Conservation (phyloP, 2,888 invertebrate genomes). For the Caenorhabditis sp. region DNA sequence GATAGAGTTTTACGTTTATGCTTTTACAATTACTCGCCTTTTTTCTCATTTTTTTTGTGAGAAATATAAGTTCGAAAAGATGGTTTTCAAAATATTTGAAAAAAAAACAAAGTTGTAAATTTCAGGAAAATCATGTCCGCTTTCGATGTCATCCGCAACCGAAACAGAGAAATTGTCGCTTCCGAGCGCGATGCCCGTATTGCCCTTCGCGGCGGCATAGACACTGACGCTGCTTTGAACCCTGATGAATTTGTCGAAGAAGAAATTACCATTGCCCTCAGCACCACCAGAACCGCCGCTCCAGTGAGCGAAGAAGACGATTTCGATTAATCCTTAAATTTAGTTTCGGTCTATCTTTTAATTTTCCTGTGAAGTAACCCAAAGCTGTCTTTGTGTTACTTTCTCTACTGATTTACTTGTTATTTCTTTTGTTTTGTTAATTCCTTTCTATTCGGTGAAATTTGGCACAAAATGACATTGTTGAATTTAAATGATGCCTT, state of each 20-base stretch:
- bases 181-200: constrained; percentile 42
- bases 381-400: not conserved
- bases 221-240: constrained; percentile 48
- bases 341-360: constrained; percentile 7
- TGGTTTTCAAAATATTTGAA: too few species aligned
- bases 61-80: too few species aligned
- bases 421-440: constrained; percentile 12
- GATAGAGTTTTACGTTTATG: too few species aligned
- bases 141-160: constrained; percentile 58
- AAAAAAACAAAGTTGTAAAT: not conserved
- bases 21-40: too few species aligned
- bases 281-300: constrained; percentile 56
- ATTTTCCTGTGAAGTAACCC: not conserved
- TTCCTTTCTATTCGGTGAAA: not conserved
- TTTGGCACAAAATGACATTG: not conserved
- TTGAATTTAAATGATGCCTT: constrained; percentile 29
- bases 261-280: constrained; percentile 63
- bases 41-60: too few species aligned
- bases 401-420: constrained; percentile 17
- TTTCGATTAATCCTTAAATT: constrained; percentile 22
- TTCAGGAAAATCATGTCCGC: constrained; percentile 60
- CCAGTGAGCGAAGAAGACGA: constrained; percentile 49
- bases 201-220: constrained; percentile 53
- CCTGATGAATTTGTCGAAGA: constrained; percentile 64
- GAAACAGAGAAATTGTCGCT: constrained; percentile 42